phyloP scores from a whole-genome alignment of 2,113 vertebrate genomes.

The Lanius ludovicianus region DNA sequence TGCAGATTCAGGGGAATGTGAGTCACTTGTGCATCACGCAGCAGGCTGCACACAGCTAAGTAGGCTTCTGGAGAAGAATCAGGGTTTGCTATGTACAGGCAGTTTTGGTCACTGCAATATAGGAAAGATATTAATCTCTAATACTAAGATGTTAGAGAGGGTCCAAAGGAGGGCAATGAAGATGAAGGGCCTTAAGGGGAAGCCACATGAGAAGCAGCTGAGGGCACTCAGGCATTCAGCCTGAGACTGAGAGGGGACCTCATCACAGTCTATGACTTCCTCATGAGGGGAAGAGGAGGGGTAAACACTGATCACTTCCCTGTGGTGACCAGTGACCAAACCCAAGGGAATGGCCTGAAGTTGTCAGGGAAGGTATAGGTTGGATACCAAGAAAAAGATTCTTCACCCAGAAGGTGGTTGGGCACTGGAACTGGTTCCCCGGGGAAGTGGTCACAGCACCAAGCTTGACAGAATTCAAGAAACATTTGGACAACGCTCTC shows the following conservation, averaged over 20 bases:
- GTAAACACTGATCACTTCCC: neutral
- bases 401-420: neutral
- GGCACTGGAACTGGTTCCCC: neutral
- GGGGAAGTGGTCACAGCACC: neutral
- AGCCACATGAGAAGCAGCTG: neutral
- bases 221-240: neutral
- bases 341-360: neutral
- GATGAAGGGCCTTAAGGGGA: neutral
- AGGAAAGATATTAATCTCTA: neutral
- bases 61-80: neutral
- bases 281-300: neutral
- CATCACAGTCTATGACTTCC: neutral
- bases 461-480: neutral
- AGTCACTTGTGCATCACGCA: rapidly evolving
- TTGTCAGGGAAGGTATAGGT: neutral
- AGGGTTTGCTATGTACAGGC: too few relatives aligned
- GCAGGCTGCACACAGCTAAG: neutral
- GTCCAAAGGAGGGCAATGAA: neutral
- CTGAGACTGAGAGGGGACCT: neutral
- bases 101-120: neutral
- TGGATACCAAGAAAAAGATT: neutral
- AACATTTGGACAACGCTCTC: neutral
- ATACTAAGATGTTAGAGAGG: neutral
- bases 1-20: neutral
- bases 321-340: neutral